Conservation (phyloP, 2,797 vertebrate genomes). For the Podarcis lilfordi region DNA sequence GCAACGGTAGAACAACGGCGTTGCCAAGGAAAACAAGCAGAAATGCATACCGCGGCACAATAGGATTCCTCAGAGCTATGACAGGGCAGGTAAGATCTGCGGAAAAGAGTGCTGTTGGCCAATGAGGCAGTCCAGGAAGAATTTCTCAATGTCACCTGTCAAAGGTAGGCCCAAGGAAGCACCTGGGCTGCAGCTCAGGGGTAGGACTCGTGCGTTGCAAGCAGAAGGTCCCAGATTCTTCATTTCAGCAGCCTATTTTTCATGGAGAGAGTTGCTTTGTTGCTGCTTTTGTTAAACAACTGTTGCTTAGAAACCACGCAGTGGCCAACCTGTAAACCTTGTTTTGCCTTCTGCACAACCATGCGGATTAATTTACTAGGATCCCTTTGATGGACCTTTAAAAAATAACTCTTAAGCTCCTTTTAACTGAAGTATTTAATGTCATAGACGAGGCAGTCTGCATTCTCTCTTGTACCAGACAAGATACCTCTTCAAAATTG, state of each 20-base stretch:
- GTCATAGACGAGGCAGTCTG: no score
- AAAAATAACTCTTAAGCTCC: background rate
- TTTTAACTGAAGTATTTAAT: background rate
- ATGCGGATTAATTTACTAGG: background rate
- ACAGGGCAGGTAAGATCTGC: slow-evolving; percentile 22
- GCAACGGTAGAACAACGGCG: slow-evolving; percentile 20
- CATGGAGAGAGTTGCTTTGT: no score
- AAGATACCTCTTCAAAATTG: background rate
- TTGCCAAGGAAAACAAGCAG: slow-evolving; percentile 63
- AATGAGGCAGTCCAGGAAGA: background rate
- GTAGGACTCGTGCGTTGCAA: background rate
- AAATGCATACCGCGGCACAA: slow-evolving; percentile 50
- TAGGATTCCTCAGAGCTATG: slow-evolving; percentile 30
- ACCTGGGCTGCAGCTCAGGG: background rate
- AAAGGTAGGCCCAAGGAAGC: background rate
- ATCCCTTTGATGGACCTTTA: background rate
- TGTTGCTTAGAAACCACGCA: no score
- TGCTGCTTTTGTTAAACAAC: no score
- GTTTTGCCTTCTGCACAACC: no score
- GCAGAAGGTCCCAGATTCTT: background rate
- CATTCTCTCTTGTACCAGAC: background rate
- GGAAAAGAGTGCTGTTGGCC: background rate
- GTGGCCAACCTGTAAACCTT: no score
- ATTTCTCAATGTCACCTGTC: background rate
- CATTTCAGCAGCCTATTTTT: no score